phyloP scores from a whole-genome alignment of 30 jellyfish, hydroid and myxozoan species.

The Sanderia malayensis region DNA sequence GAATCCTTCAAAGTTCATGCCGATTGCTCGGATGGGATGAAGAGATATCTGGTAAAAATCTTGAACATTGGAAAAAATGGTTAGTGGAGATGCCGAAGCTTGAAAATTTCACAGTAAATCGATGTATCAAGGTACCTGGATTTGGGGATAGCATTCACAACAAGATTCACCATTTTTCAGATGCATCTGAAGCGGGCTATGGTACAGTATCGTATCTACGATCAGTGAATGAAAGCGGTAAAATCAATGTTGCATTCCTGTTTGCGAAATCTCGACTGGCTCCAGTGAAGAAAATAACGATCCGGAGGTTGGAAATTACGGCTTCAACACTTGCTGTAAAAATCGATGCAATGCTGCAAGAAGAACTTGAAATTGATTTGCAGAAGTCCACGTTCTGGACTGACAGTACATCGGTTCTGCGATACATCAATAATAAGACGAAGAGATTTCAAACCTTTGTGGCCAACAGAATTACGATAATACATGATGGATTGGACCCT shows the following conservation, averaged over 20 bases:
- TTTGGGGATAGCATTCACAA: neutral
- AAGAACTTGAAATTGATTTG: constrained; percentile 4
- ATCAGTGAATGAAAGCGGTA: neutral
- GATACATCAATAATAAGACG: constrained; percentile 20
- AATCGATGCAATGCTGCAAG: neutral
- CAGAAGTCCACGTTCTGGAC: constrained; percentile 34
- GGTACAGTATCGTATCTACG: constrained; percentile 19
- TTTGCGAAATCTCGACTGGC: constrained; percentile 43
- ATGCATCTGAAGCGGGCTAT: constrained; percentile 13
- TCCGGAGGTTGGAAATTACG: constrained; percentile 18
- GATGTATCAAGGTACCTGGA: constrained; percentile 8
- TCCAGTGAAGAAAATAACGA: constrained; percentile 35
- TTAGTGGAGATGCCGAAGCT: constrained; percentile 10
- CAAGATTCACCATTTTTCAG: constrained; percentile 19
- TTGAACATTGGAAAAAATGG: constrained; percentile 32
- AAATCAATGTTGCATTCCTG: constrained; percentile 7
- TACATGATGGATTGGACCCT: constrained; percentile 17
- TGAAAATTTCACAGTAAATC: neutral
- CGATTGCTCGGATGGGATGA: constrained; percentile 38
- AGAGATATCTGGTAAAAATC: neutral
- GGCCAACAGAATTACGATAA: constrained; percentile 15
- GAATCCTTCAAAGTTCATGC: constrained; percentile 24
- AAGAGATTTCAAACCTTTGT: constrained; percentile 35
- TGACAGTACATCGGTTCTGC: constrained; percentile 41
- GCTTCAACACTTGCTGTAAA: neutral